These are phyloP conservation scores for Calephelis perditalis DNA, from an alignment of 2,888 invertebrate species.

Conservation along the genomic window DNA sequence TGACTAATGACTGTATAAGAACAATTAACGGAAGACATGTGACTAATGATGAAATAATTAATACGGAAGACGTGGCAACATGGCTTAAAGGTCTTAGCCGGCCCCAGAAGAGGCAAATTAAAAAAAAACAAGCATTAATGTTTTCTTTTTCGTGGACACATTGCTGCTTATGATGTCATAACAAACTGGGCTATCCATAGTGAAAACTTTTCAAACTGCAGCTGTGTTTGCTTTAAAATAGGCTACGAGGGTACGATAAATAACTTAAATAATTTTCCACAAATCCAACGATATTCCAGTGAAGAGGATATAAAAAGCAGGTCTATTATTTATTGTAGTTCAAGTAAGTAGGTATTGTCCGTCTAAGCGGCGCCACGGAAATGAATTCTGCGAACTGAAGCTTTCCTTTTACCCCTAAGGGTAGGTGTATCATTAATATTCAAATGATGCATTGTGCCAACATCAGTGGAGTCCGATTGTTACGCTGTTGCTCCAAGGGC, in stretches of 20 bases:
- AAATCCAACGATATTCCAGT: constrained; percentile 23
- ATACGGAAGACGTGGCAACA: too few relatives aligned
- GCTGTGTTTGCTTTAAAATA: too few relatives aligned
- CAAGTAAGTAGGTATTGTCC: constrained; percentile 49
- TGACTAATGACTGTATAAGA: too few relatives aligned
- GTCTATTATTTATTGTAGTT: constrained; percentile 55
- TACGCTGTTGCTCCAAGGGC: not conserved
- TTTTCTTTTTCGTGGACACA: too few relatives aligned
- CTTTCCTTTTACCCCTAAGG: constrained; percentile 61
- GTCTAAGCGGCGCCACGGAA: constrained; percentile 57
- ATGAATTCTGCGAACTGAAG: constrained; percentile 64
- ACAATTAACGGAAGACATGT: too few relatives aligned
- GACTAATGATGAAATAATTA: too few relatives aligned
- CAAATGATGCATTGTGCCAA: constrained; percentile 30
- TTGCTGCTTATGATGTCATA: too few relatives aligned
- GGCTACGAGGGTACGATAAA: not conserved
- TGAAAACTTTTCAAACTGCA: too few relatives aligned
- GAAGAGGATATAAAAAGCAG: constrained; percentile 23
- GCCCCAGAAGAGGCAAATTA: too few relatives aligned
- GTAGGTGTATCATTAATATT: constrained; percentile 60
- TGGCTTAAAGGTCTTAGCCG: too few relatives aligned
- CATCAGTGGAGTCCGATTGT: not conserved
- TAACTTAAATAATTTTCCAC: not conserved
- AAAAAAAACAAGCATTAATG: too few relatives aligned
- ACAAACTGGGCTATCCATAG: too few relatives aligned